Base-by-base conservation (phyloP, 1,140 invertebrate genomes). In the Trichoplusia ni region DNA sequence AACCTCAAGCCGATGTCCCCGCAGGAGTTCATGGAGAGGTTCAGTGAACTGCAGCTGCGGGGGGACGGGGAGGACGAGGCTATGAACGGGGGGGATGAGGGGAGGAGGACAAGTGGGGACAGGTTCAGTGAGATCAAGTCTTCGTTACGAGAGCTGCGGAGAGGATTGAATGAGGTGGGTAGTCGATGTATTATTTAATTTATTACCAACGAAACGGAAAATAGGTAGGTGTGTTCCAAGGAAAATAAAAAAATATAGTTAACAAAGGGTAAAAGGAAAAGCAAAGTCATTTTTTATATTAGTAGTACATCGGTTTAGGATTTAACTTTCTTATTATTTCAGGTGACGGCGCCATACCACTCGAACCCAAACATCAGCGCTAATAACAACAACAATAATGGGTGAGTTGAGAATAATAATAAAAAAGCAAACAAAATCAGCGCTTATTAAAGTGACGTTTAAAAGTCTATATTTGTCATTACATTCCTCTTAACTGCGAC, bases 71-170 rank as follows among this genome's bases (percentile, higher is more conserved):
- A 33, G 33, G 7, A 14, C 25, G 46, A 4, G 13, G 14, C 23
- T 16, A 49, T 2, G n/a, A 49, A 9, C 2, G 14, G 25, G 5
- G 23, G 8, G 13, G 14, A 4, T 1, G 25, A 18, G 44, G 23
- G 6, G 21, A 49, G 14, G 61, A 35, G 2, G 75, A 38, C 11
- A 27, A 33, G 23, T 8, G 46, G 6, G 29, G 75, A 87, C 33
- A 63, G 84, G 14, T 85, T 85, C 62, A 81, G 72, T 38, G 75
- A 82, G 67, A 88, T 88, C 62, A 86, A 84, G 69, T 75, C 75
- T 4, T 86, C 82, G 0, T 42, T 88, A 37, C 67, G 74, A 53
- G 83, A 85, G 42, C 64, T 86, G 8, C 40, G 85, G 8, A 56
- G 83, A 1, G 83, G 81, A 5, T 58, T 86, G 27, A 86, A 86